Evolutionary conservation across 2,113 vertebrate genomes (phyloP), one percentile per base, ranked within the genome.

Genomic region (Athene cunicularia): DNA sequence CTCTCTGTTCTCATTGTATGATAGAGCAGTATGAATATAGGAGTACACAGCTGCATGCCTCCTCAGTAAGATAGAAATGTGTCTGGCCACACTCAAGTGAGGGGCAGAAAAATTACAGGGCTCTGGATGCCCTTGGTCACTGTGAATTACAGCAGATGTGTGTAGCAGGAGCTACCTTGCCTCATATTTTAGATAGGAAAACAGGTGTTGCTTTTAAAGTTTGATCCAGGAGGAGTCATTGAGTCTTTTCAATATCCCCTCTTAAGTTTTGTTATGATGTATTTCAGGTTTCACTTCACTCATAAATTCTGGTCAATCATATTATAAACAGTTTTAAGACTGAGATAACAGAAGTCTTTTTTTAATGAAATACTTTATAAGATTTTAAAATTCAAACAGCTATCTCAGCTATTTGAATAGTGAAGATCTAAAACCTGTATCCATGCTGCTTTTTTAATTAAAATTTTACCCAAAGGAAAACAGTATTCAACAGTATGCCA

Each of bases 381-480:
- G 86, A 86, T 96, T 98, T 98, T 98, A 98, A 98, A 97, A 98
- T 98, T 98, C 98, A 97, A 96, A 95, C 82, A 94, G 96, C 92
- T 98, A 97, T 97, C 97, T 98, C 89, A 94, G 92, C 84, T 97
- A 91, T 95, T 97, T 98, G 96, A 98, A 98, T 98, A 98, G 97
- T 96, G 95, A 97, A 68, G 56, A 97, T 98, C 97, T 97, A 94
- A 98, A 98, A 98, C 98, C 95, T 97, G 97, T 97, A 98, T 97
- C 97, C 98, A 98, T 98, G 98, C 98, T 98, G 98, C 96, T 98
- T 98, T 98, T 98, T 98, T 98, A 98, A 98, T 98, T 98, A 98
- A 98, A 98, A 98, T 95, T 96, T 97, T 98, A 98, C 98, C 98
- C 98, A 98, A 96, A 98, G 98, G 98, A 98, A 98, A 98, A 98